Conservation (phyloP, 2,113 vertebrate genomes). For the Syrrhaptes paradoxus region DNA sequence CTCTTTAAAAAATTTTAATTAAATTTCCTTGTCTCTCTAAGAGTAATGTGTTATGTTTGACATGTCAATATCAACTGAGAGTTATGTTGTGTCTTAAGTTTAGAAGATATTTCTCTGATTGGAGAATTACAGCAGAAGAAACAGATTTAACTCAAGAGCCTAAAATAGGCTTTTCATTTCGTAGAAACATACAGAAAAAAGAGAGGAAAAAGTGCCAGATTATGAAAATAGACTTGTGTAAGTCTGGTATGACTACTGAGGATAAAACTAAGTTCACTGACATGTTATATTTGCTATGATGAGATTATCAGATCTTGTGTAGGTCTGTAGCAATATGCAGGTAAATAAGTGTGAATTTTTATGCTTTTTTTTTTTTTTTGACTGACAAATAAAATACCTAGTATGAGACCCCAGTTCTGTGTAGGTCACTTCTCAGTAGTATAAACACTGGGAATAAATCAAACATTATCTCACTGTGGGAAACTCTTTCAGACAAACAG, state of each 20-base stretch:
- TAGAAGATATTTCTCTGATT: background rate
- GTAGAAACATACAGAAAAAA: background rate
- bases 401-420: background rate
- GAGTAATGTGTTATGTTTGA: background rate
- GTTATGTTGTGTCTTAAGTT: background rate
- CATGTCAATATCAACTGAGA: background rate
- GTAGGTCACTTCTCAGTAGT: constrained; percentile 12
- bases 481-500: constrained; percentile 58
- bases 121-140: background rate
- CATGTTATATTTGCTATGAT: background rate
- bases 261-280: background rate
- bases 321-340: background rate
- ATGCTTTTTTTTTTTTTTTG: background rate
- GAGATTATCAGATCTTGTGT: background rate
- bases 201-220: background rate
- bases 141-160: background rate
- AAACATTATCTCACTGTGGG: constrained; percentile 47
- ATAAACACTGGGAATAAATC: constrained; percentile 42
- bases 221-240: background rate
- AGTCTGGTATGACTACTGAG: background rate
- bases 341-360: background rate
- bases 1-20: background rate
- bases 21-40: background rate
- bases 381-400: background rate
- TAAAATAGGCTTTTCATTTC: background rate